These are phyloP conservation scores for Pipistrellus pipistrellus DNA, from an alignment of 2,797 vertebrate species.

Conservation along the genomic window DNA sequence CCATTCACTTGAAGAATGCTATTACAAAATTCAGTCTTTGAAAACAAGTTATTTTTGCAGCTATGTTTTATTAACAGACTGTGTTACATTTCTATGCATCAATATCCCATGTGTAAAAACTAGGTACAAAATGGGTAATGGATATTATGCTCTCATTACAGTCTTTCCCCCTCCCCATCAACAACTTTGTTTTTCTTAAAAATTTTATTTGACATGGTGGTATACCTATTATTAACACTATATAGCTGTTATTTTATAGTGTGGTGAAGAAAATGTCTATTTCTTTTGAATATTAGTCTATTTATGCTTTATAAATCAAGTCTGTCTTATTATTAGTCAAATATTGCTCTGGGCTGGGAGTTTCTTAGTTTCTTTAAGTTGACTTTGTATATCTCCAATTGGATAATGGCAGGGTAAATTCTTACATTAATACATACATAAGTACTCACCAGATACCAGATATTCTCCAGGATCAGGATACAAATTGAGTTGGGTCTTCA, in stretches of 20 bases:
- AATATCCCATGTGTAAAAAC: neutral
- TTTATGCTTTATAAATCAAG: neutral
- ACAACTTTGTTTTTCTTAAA: neutral
- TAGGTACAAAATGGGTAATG: neutral
- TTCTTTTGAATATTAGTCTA: neutral
- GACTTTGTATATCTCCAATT: slow-evolving; percentile 6
- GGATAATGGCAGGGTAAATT: neutral
- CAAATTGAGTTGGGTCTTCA: slow-evolving; percentile 42
- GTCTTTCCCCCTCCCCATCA: neutral
- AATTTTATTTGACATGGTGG: neutral
- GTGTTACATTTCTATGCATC: slow-evolving; percentile 40
- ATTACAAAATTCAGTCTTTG: neutral
- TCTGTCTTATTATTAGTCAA: slow-evolving; percentile 17
- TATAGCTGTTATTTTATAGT: neutral
- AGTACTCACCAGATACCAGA: neutral
- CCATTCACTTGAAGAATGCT: neutral
- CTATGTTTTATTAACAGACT: neutral
- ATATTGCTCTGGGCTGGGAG: neutral
- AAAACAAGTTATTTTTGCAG: slow-evolving; percentile 10
- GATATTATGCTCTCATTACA: slow-evolving; percentile 8
- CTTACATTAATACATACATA: neutral
- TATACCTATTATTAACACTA: neutral
- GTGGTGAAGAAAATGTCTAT: neutral
- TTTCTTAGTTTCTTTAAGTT: slow-evolving; percentile 22
- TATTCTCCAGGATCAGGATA: slow-evolving; percentile 15